Base-by-base conservation (phyloP, 2,888 invertebrate genomes). In the Vanessa cardui region DNA sequence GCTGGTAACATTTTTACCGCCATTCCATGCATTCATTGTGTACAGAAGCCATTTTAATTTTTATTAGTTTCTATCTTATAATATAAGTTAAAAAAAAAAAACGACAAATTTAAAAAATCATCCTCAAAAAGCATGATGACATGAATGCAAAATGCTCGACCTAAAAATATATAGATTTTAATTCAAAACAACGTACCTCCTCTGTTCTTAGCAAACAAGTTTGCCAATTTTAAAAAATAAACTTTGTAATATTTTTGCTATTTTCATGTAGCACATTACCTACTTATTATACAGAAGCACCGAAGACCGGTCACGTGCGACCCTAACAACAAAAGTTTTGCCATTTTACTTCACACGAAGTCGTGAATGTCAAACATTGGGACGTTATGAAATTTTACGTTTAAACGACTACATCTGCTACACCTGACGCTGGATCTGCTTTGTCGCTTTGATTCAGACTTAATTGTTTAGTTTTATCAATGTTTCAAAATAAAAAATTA, bases 281-380 rank as follows among this genome's bases (percentile, higher is more conserved):
- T 33, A 31, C 54, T 54, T 65, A 39, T 56, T 56, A 56, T 56
- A 47, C 54, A 44, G 45, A 44, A 26, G 44, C 62, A 58, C 45
- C 47, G 46, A 63, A 76, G 76, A 76, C 72, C 65, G 70, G 83
- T 83, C 87, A 88, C 87, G 87, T 83, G 73, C 82, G 70, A 72
- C 75, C 75, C 78, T 88, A 86, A 87, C 84, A 83, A 83, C 83
- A 78, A 73, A 88, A 88, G 81, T 87, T 87, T 80, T 70, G 76
- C 78, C 74, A 80, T 77, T 75, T 74, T 75, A 69, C 75, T 74
- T 73, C 74, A 73, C 73, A 78, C 74, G 72, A 72, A 75, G 75
- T 74, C 73, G 69, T 77, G 77, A 77, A 78, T 79, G 75, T 79
- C 73, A 73, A 74, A 70, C 71, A 68, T 65, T 68, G 69, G 58